phyloP scores from a whole-genome alignment of 1,140 invertebrate species.

The Colletes gigas region DNA sequence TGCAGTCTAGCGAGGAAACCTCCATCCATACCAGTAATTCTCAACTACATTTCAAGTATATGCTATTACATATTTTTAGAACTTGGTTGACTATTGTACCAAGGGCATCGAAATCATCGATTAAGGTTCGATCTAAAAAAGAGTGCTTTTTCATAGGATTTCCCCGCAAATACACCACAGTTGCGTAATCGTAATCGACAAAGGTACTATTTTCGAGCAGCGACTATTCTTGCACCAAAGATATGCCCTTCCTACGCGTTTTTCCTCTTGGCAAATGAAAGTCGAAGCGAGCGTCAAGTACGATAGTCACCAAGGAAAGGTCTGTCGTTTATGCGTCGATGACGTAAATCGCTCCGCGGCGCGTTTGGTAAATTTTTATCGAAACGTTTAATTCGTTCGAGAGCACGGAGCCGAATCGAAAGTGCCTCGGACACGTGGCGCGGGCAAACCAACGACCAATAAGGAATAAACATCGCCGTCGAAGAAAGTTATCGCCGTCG shows the following conservation, averaged over 20 bases:
- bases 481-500: not conserved
- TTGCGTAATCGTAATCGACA: not conserved
- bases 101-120: not conserved
- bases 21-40: no score
- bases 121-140: not conserved
- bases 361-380: not conserved
- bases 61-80: no score
- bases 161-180: no score
- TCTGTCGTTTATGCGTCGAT: not conserved
- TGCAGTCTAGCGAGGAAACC: no score
- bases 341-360: conserved; percentile 3
- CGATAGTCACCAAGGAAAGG: conserved; percentile 1
- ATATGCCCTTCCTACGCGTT: conserved; percentile 43
- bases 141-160: no score
- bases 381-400: not conserved
- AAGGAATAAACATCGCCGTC: not conserved
- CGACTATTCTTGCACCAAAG: conserved; percentile 9
- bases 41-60: no score
- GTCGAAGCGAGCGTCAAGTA: conserved; percentile 33
- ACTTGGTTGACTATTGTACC: no score
- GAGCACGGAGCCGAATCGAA: not conserved
- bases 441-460: not conserved
- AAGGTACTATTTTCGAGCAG: not conserved
- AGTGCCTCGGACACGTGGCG: not conserved
- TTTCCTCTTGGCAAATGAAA: conserved; percentile 43